phyloP scores from a whole-genome alignment of 2,797 vertebrate genomes.

The Hippocampus kuda region DNA sequence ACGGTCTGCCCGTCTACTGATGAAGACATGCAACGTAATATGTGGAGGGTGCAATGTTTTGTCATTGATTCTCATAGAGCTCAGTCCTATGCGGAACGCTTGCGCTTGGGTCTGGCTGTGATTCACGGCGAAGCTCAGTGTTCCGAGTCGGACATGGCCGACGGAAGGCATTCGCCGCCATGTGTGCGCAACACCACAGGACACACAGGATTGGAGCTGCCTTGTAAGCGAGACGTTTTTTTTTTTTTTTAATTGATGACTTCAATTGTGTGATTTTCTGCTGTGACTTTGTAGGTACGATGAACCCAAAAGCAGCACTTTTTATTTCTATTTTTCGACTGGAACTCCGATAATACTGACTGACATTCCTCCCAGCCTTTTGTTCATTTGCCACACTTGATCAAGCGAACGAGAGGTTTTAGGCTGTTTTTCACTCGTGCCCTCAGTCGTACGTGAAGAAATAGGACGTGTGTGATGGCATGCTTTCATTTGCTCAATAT shows the following conservation, averaged over 20 bases:
- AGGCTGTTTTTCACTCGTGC: slow-evolving; percentile 29
- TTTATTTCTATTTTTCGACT: neutral
- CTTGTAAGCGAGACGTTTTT: slow-evolving; percentile 70
- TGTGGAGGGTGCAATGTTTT: neutral
- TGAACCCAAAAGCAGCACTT: neutral
- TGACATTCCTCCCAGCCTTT: neutral
- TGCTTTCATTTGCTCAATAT: slow-evolving; percentile 33
- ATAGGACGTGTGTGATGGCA: slow-evolving; percentile 38
- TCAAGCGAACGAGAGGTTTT: neutral
- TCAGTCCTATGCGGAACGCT: slow-evolving; percentile 89
- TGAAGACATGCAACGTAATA: too few species aligned
- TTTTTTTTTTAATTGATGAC: neutral
- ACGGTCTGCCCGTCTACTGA: too few species aligned
- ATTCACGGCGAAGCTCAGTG: slow-evolving; percentile 97
- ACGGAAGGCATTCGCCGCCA: slow-evolving; percentile 90
- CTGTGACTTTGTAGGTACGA: slow-evolving; percentile 8
- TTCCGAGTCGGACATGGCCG: slow-evolving; percentile 94
- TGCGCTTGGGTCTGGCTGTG: slow-evolving; percentile 89
- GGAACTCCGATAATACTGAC: neutral
- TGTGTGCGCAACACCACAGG: slow-evolving; percentile 85
- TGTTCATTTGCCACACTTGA: neutral
- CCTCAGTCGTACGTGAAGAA: slow-evolving; percentile 34
- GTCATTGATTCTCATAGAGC: slow-evolving; percentile 64
- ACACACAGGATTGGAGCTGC: slow-evolving; percentile 87
- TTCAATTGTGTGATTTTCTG: neutral